Conservation (phyloP, 2,797 vertebrate species). For the Chrysolophus pictus region DNA sequence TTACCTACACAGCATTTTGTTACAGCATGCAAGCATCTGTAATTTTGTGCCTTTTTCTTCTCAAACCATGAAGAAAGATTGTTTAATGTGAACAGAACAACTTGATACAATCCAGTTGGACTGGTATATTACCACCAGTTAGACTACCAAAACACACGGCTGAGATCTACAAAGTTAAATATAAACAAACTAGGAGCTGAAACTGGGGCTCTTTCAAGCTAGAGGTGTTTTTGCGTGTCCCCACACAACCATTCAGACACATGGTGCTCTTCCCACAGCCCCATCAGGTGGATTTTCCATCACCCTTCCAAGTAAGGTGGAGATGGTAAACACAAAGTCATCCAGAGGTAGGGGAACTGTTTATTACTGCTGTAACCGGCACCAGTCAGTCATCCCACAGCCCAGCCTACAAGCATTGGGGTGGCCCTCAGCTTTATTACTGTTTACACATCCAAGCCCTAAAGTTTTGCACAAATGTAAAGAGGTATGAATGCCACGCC, state of each 20-base stretch:
- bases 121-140: constrained; percentile 29
- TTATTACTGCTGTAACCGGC: rapidly evolving
- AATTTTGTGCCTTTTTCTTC: not conserved
- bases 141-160: constrained; percentile 41
- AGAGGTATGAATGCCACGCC: not conserved
- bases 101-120: constrained; percentile 30
- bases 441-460: not conserved
- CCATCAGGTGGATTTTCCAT: not conserved
- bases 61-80: not conserved
- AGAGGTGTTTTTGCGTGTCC: constrained; percentile 28
- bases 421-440: not conserved
- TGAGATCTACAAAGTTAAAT: constrained; percentile 19
- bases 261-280: not conserved
- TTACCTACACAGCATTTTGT: not conserved
- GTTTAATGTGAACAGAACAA: constrained; percentile 33
- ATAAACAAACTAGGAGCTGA: constrained; percentile 33
- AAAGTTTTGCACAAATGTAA: not conserved
- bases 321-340: not conserved
- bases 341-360: not conserved
- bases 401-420: not conserved
- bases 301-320: not conserved
- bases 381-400: not conserved
- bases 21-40: not conserved
- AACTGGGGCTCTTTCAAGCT: constrained; percentile 33
- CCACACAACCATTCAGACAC: constrained; percentile 16